Percentiles rank a stretch among this genome's conserved stretches.
phyloP scores from a whole-genome alignment of 2,888 invertebrate genomes.

The Saturnia pavonia region DNA sequence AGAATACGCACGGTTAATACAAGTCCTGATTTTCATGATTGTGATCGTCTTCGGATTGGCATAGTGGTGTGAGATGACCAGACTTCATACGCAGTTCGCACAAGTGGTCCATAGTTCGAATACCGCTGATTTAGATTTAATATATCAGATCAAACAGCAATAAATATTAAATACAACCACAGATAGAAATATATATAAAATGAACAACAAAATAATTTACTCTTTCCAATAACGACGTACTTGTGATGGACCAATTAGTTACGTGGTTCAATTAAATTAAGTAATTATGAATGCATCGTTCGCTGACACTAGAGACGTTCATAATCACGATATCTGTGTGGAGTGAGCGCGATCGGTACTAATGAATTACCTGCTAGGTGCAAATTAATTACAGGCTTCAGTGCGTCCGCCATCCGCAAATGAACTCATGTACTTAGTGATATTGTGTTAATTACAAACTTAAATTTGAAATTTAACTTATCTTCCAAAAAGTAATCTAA shows the following conservation, averaged over 20 bases:
- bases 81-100: too few species aligned
- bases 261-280: slow-evolving; percentile 56
- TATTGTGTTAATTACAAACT: slow-evolving; percentile 38
- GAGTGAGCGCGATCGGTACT: slow-evolving; percentile 47
- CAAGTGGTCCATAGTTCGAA: too few species aligned
- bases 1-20: too few species aligned
- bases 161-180: too few species aligned
- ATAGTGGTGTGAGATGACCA: too few species aligned
- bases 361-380: slow-evolving; percentile 58
- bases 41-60: too few species aligned
- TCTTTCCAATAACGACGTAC: background rate
- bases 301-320: slow-evolving; percentile 28
- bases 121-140: too few species aligned
- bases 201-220: background rate
- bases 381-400: slow-evolving; percentile 57
- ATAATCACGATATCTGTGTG: slow-evolving; percentile 33
- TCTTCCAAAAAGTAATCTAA: slow-evolving; percentile 33
- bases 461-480: slow-evolving; percentile 26
- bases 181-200: background rate
- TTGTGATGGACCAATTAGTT: slow-evolving; percentile 45
- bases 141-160: too few species aligned
- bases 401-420: slow-evolving; percentile 36
- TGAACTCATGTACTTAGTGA: slow-evolving; percentile 35
- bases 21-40: too few species aligned
- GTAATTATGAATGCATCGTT: slow-evolving; percentile 54